Evolutionary conservation across 2,797 vertebrate species (phyloP), one percentile per base, ranked within the genome.

Genomic region (Hybognathus amarus): DNA sequence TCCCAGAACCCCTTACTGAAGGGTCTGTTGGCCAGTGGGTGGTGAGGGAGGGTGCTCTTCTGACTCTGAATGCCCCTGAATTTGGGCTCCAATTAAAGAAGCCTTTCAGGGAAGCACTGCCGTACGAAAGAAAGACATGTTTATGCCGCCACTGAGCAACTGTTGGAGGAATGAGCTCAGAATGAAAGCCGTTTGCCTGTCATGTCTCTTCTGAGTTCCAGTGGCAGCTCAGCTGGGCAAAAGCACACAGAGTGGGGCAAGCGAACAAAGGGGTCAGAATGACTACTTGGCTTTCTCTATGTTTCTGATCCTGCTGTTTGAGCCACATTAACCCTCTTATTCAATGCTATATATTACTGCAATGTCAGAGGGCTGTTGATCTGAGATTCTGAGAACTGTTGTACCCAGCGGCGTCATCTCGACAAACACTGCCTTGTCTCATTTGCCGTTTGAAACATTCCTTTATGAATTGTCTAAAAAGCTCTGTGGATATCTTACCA

Each of bases 111-210:
- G 88, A 85, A 88, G 86, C 92, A 92, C 91, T 22, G 78, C 81
- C 59, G 87, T 47, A 90, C 89, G 90, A 91, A 92, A 95, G 92
- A 95, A 94, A 94, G 93, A 92, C 93, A 94, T 93, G 92, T 92
- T 94, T 95, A 93, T 95, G 91, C 92, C 92, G 91, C 66, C 88
- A 87, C 90, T 85, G 91, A 91, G 91, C 82, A 54, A 74, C 83
- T 77, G 76, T 68, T 54, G 80, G 64, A 79, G 71, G 59, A 67
- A 92, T 90, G 91, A 91, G 87, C 89, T 91, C 79, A 71, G 64
- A 85, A 91, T 89, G 90, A 90, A 89, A 88, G 87, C 87, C 87
- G 89, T 91, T 92, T 89, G 90, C 87, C 84, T 92, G 91, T 91
- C 90, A 89, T 87, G 85, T 87, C 89, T 87, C 87, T 54, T 88